Percentiles rank a stretch among this genome's conserved stretches.
These are phyloP conservation scores for Pocillopora verrucosa DNA, from an alignment of 64 coral and sea anemone genomes.

Conservation along the genomic window DNA sequence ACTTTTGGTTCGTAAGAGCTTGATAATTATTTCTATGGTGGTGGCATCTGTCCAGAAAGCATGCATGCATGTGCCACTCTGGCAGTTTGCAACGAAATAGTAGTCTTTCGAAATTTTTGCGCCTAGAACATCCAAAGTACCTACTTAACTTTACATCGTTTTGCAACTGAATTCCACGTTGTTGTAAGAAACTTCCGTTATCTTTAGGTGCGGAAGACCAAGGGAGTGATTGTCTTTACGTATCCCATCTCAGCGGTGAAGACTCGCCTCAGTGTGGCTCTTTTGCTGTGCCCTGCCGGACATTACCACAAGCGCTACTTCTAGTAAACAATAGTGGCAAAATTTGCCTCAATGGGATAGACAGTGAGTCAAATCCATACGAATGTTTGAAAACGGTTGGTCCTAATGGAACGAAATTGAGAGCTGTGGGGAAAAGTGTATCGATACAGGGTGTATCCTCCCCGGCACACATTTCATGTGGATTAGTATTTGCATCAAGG, in stretches of 20 bases:
- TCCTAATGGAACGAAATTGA: not conserved
- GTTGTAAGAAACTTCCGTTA: not conserved
- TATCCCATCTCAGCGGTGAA: not conserved
- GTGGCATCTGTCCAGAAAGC: too few relatives aligned
- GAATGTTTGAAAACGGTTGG: not conserved
- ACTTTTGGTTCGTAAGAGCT: too few relatives aligned
- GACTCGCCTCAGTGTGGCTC: not conserved
- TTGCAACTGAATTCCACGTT: not conserved
- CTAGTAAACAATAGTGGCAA: not conserved
- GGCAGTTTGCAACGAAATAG: too few relatives aligned
- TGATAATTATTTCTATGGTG: too few relatives aligned
- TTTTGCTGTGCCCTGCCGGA: not conserved
- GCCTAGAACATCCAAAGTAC: too few relatives aligned
- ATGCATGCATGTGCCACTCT: too few relatives aligned
- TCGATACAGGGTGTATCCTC: not conserved
- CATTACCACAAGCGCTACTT: not conserved
- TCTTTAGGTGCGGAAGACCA: not conserved
- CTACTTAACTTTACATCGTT: not conserved
- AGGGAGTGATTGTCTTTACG: not conserved
- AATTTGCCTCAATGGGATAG: constrained; percentile 13
- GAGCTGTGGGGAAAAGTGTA: not conserved
- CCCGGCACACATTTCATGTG: not conserved
- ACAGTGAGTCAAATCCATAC: constrained; percentile 20
- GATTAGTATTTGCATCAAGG: not conserved
- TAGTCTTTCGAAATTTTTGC: too few relatives aligned